These are phyloP conservation scores for Acipenser ruthenus DNA, from an alignment of 2,797 vertebrate genomes.

Conservation along the genomic window DNA sequence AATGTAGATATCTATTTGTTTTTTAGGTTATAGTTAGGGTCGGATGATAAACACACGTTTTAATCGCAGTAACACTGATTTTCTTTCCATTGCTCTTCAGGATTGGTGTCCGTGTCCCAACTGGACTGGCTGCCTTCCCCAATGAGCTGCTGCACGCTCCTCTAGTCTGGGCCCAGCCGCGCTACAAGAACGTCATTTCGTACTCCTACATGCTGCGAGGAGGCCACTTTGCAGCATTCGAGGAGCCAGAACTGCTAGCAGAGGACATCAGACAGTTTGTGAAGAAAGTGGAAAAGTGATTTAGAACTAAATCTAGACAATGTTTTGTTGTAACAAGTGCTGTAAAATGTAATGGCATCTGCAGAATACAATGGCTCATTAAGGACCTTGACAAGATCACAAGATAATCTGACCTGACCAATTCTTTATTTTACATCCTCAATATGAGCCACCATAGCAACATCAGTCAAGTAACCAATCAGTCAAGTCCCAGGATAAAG, in stretches of 20 bases:
- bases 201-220: constrained; percentile 70
- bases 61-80: too few species aligned
- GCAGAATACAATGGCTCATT: too few species aligned
- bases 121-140: constrained; percentile 73
- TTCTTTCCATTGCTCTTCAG: constrained; percentile 37
- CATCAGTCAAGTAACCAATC: too few species aligned
- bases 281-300: constrained; percentile 60
- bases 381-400: too few species aligned
- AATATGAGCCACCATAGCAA: too few species aligned
- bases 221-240: constrained; percentile 79
- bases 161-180: constrained; percentile 47
- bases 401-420: too few species aligned
- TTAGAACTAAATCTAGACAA: background rate
- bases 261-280: constrained; percentile 67
- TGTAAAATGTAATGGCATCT: too few species aligned
- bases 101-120: constrained; percentile 55
- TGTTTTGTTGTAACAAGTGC: too few species aligned
- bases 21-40: background rate
- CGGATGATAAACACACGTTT: background rate
- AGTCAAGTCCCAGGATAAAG: too few species aligned
- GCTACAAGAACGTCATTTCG: constrained; percentile 55
- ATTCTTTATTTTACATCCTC: too few species aligned
- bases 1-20: too few species aligned
- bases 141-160: constrained; percentile 62
- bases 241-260: constrained; percentile 73